Percentiles rank a stretch among this genome's conserved stretches.
Conservation (phyloP, 2,113 vertebrate genomes). For the Chloropsis hardwickii region DNA sequence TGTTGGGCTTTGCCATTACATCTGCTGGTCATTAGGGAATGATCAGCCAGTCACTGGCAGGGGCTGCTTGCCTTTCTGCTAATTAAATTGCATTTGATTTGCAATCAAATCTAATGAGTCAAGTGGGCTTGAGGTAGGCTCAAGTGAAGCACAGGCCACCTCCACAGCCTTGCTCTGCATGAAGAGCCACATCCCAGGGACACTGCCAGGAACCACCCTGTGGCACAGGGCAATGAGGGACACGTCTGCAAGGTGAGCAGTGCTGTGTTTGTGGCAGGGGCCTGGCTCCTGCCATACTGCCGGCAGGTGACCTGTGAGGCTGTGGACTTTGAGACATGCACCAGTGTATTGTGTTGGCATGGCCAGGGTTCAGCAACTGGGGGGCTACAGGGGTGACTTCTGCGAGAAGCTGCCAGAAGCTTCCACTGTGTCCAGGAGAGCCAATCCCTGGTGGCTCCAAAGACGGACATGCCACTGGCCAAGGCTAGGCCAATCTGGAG, state of each 20-base stretch:
- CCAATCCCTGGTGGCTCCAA: background rate
- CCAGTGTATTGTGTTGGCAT: background rate
- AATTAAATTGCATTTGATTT: slow-evolving; percentile 17
- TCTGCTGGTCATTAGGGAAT: background rate
- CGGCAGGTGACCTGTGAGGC: rapidly evolving
- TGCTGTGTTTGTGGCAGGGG: background rate
- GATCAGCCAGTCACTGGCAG: background rate
- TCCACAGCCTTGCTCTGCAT: background rate
- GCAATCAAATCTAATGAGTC: background rate
- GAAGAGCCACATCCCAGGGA: background rate
- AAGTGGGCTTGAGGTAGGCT: background rate
- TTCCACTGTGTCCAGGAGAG: background rate
- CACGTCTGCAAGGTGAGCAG: rapidly evolving
- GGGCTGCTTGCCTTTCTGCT: background rate
- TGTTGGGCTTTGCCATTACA: background rate
- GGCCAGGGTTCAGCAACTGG: background rate
- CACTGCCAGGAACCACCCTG: rapidly evolving
- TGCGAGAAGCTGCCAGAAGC: background rate
- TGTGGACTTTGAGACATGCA: background rate
- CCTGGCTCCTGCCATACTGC: background rate
- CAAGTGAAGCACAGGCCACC: background rate
- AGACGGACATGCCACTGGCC: background rate
- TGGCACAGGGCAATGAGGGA: background rate
- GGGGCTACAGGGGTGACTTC: background rate
- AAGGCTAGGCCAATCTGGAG: background rate